Percentiles rank a stretch among this genome's conserved stretches.
Conservation (phyloP, 2,888 invertebrate species). For the Sesamia inferens region DNA sequence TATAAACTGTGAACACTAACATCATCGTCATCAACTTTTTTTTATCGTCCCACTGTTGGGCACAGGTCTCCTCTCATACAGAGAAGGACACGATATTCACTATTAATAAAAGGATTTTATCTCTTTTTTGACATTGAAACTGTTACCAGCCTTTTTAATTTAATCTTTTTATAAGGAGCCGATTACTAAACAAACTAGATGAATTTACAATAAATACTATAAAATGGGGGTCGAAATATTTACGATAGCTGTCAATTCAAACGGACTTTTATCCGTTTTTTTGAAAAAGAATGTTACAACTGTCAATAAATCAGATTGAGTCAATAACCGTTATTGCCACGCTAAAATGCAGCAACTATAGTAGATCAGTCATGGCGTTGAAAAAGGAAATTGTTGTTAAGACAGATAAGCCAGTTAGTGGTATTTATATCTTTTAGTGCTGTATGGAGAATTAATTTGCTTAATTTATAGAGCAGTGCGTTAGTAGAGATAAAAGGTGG, state of each 20-base stretch:
- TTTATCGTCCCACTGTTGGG: too few species aligned
- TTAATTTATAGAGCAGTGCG: conserved; percentile 48
- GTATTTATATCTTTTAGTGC: conserved; percentile 60
- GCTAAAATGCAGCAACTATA: background rate
- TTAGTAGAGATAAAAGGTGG: conserved; percentile 7
- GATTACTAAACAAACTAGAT: background rate
- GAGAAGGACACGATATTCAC: background rate
- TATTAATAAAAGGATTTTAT: background rate
- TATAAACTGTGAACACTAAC: background rate
- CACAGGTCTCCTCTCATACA: too few species aligned
- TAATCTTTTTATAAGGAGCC: background rate
- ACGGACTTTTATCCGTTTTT: background rate
- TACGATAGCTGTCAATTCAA: background rate
- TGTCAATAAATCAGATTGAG: background rate
- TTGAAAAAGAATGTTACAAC: background rate
- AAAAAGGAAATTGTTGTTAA: conserved; percentile 63
- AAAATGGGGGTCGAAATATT: background rate
- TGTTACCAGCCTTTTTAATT: background rate
- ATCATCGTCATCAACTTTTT: too few species aligned
- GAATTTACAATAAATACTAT: too few species aligned
- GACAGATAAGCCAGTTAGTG: conserved; percentile 54
- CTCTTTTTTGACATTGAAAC: background rate
- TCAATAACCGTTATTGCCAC: background rate
- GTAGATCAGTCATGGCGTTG: conserved; percentile 60
- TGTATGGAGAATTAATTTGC: conserved; percentile 54